Base-by-base conservation (phyloP, 2,888 invertebrate genomes). In the Candidula unifasciata region DNA sequence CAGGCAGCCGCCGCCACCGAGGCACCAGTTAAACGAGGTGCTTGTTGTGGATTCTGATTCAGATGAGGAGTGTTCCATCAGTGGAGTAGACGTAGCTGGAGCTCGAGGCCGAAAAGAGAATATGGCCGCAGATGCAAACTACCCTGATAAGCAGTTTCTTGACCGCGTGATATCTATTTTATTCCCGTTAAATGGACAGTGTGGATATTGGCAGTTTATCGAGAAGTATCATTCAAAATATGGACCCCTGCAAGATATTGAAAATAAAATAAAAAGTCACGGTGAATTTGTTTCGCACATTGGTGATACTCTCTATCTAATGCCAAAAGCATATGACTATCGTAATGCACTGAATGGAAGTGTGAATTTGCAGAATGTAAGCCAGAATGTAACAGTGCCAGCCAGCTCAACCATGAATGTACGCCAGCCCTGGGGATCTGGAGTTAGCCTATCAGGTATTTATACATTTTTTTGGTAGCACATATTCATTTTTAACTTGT, bases 211-310 rank as follows among this genome's bases (percentile, higher is more conserved):
- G 33, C 21, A 54, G n/a, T 81, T 81, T 60, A 24, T 60, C 3
- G 71, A 60, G 16, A 57, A n/a, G n/a, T 81, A 73, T 18, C 30
- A 73, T 8, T 69, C 81, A 27, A 10, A n/a, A n/a, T 81, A 73
- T 69, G 73, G 81, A 0, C 21, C 68, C 3, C 3, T 37, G 3
- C 21, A 8, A n/a, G 80, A 80, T 69, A 27, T 69, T 0, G 52
- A 69, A 18, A 27, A 3, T 16, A 44, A 52, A 35, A 33, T 81
- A 18, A 8, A n/a, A 35, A 2, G 27, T 24, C 33, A 71, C 35
- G 3, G 16, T 27, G 73, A 81, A 24, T n/a, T 71, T 54, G 60
- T 81, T 57, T 16, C 64, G 21, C 2, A 1, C n/a, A 6, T n/a
- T 21, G 37, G 37, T 78, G 78, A 78, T 78, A 13, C 33, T 24